Conservation (phyloP, 2,888 invertebrate genomes). For the Sesia apiformis region DNA sequence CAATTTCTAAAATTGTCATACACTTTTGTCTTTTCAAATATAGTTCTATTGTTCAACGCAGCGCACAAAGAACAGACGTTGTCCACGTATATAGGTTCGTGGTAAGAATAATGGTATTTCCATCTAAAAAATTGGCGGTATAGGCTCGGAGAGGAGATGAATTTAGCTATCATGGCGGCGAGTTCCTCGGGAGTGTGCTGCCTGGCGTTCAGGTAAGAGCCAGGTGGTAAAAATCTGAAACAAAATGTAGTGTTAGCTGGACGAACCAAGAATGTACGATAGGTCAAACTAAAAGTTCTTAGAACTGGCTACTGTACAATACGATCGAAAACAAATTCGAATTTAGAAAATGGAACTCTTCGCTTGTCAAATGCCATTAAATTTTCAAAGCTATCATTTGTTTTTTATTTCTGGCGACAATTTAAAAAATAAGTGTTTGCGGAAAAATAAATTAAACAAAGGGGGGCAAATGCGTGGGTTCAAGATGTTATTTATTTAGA, state of each 20-base stretch:
- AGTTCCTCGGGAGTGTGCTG: slow-evolving; percentile 19
- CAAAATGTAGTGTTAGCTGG: slow-evolving; percentile 1
- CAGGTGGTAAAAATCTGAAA: slow-evolving; percentile 56
- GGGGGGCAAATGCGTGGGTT: neutral
- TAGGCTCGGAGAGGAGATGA: slow-evolving; percentile 26
- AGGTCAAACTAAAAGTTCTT: no score
- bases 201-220: slow-evolving; percentile 44
- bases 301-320: neutral
- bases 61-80: slow-evolving; percentile 43
- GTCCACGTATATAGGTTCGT: slow-evolving; percentile 21
- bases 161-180: slow-evolving; percentile 29
- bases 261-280: neutral
- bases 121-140: slow-evolving; percentile 43
- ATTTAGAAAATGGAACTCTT: neutral
- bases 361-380: no score
- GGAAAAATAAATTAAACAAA: neutral
- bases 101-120: slow-evolving; percentile 34
- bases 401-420: no score
- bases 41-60: slow-evolving; percentile 30
- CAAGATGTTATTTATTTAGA: neutral
- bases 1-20: slow-evolving; percentile 41
- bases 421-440: neutral
- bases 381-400: no score
- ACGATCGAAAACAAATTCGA: neutral
- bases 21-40: slow-evolving; percentile 16